Conservation (phyloP, 2,113 vertebrate species). For the Chionomys nivalis region DNA sequence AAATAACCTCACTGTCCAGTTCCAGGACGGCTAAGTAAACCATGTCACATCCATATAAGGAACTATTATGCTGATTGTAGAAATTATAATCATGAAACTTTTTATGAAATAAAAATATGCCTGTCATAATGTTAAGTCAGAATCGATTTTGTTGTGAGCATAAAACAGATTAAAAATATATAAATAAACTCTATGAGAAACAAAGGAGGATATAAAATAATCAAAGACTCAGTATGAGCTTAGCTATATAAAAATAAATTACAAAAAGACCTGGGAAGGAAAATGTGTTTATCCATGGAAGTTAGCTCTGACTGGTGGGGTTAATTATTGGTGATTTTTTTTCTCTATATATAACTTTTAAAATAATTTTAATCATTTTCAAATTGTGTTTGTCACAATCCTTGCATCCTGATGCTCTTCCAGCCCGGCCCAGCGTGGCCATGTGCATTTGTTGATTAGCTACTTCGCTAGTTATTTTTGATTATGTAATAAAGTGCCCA, state of each 20-base stretch:
- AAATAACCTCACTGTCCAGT: background rate
- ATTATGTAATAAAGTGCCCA: conserved; percentile 3
- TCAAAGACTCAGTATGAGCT: background rate
- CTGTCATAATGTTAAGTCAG: background rate
- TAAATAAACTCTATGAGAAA: background rate
- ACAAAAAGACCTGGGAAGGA: background rate
- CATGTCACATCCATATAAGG: background rate
- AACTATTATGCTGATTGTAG: background rate
- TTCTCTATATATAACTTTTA: background rate
- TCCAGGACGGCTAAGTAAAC: background rate
- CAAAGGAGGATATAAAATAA: background rate
- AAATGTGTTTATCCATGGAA: background rate
- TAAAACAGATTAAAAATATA: background rate
- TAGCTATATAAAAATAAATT: background rate
- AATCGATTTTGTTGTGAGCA: conserved; percentile 2
- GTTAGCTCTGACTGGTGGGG: background rate
- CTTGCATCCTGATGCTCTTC: background rate
- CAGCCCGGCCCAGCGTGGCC: background rate
- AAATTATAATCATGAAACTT: background rate
- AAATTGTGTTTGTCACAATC: background rate
- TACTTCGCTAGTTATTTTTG: conserved; percentile 31
- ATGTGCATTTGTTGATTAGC: conserved; percentile 4
- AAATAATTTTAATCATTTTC: background rate
- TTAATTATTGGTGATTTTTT: background rate
- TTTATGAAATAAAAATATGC: conserved; percentile 51